Base-by-base conservation (phyloP, 2,113 vertebrate species). In the Spea multiplicata region DNA sequence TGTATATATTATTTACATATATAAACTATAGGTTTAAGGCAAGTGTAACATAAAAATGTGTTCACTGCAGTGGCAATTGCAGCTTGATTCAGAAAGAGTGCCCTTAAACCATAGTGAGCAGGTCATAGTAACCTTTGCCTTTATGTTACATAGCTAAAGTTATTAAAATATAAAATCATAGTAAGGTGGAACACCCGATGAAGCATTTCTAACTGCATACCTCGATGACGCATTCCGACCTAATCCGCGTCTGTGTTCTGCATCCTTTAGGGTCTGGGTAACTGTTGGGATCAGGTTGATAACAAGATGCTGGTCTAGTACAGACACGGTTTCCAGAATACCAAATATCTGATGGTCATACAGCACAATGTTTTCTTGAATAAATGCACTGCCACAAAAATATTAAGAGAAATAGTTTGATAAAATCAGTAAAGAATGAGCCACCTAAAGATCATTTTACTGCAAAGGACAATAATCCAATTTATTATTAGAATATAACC, bases 161-260 rank as follows among this genome's bases (percentile, higher is more conserved):
- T 30, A 30, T 30, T 30, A 30, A 30, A 30, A 30, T 30, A 30
- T 30, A 30, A 30, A 30, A 48, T 14, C 81, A 70, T 82, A 52
- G 83, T 3, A 16, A 4, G 71, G 71, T 45, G 14, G 72, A 53
- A 82, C 82, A 76, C 0, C 71, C 48, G 44, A 0, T 13, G 78
- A 75, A 68, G 71, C 83, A 81, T 71, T 78, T 52, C 76, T 65
- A 72, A 82, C 10, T 53, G 57, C 55, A 83, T 78, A 99, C 97
- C 97, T 96, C 83, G 94, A 91, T 81, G 89, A 76, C 9, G 78
- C 85, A 80, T 99, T 98, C 87, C 84, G 94, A 85, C 97, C 97
- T 84, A 95, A 88, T 59, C 97, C 97, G 91, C 93, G 93, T 88
- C 95, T 98, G 85, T 86, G 89, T 80, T 99, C 97, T 0, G 88